These are phyloP conservation scores for Marronus borbonicus DNA, from an alignment of 2,888 invertebrate species.

Conservation along the genomic window DNA sequence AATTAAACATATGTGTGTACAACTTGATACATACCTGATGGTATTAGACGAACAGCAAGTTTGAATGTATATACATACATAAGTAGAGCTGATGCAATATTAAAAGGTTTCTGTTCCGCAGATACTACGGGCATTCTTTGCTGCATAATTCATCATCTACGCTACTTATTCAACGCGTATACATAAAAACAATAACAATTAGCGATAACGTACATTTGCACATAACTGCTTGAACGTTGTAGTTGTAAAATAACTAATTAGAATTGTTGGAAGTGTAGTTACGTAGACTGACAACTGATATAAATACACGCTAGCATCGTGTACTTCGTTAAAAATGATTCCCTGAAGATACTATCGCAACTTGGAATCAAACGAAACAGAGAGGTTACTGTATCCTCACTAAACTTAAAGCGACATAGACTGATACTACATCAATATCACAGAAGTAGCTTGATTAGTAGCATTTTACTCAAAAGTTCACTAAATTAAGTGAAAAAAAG, in stretches of 20 bases:
- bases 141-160: constrained; percentile 30
- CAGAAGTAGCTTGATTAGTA: too few species aligned
- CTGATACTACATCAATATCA: too few species aligned
- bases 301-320: background rate
- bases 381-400: background rate
- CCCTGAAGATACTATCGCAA: too few species aligned
- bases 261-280: background rate
- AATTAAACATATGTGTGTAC: constrained; percentile 28
- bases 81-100: constrained; percentile 1
- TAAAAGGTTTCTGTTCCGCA: constrained; percentile 37
- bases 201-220: constrained; percentile 13
- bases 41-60: background rate
- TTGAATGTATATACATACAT: constrained; percentile 18
- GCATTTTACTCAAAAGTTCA: too few species aligned
- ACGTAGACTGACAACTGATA: background rate
- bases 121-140: constrained; percentile 9
- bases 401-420: too few species aligned
- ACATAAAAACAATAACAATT: constrained; percentile 33
- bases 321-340: too few species aligned
- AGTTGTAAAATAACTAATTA: constrained; percentile 22
- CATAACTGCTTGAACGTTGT: constrained; percentile 7
- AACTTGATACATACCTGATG: background rate
- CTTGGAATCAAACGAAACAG: background rate
- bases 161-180: constrained; percentile 18
- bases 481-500: too few species aligned